phyloP scores from a whole-genome alignment of 2,888 invertebrate genomes.

The Euzetes globulus region DNA sequence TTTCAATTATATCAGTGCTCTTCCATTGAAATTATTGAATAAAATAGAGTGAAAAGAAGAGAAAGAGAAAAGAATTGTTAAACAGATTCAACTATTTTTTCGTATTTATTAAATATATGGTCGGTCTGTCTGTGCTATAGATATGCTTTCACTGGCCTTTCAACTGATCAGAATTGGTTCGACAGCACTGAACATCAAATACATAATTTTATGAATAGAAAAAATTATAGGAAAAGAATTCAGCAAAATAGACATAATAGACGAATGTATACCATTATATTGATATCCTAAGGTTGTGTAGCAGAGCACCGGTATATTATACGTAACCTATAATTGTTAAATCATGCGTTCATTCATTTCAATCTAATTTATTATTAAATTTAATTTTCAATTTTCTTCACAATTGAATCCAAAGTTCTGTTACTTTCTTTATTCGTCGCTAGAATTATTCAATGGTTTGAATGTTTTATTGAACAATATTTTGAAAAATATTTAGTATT shows the following conservation, averaged over 20 bases:
- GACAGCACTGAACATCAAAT: background rate
- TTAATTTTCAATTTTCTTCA: no score
- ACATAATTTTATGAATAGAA: slow-evolving; percentile 20
- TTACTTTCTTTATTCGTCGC: background rate
- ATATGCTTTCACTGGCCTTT: background rate
- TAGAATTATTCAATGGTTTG: background rate
- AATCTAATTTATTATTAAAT: no score
- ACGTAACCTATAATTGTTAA: slow-evolving; percentile 10
- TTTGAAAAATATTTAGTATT: no score
- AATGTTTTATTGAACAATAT: background rate
- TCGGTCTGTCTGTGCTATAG: background rate
- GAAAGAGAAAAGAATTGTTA: slow-evolving; percentile 13
- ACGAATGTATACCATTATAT: slow-evolving; percentile 10
- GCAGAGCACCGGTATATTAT: slow-evolving; percentile 4
- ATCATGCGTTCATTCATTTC: slow-evolving; percentile 6
- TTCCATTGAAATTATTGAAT: slow-evolving; percentile 20
- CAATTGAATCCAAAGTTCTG: background rate
- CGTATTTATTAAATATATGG: slow-evolving; percentile 13
- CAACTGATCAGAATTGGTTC: slow-evolving; percentile 4
- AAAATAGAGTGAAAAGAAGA: background rate
- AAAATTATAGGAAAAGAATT: background rate
- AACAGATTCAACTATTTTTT: slow-evolving; percentile 2
- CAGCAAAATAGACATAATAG: slow-evolving; percentile 7
- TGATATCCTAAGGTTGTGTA: background rate
- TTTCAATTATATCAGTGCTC: slow-evolving; percentile 1